These are phyloP conservation scores for Petrocephalus microphthalmus DNA, from an alignment of 2,113 vertebrate species.

Conservation along the genomic window DNA sequence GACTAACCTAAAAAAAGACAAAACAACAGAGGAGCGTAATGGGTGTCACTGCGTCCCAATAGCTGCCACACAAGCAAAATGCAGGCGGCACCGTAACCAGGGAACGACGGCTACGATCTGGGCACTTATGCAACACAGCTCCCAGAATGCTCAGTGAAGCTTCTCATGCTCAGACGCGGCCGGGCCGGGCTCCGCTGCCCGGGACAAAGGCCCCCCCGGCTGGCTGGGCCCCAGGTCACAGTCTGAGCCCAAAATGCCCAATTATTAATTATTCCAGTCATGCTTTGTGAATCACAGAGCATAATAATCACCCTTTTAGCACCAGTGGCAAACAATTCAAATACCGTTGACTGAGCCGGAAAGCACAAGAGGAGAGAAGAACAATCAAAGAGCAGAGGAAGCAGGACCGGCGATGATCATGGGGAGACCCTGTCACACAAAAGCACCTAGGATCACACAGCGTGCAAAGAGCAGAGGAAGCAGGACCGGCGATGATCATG, in stretches of 20 bases:
- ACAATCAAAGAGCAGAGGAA: neutral
- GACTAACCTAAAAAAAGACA: neutral
- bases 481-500: neutral
- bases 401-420: neutral
- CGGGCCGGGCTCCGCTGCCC: neutral
- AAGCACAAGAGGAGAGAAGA: constrained; percentile 5
- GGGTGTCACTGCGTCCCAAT: neutral
- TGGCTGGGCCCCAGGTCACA: constrained; percentile 28
- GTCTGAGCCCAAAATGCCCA: constrained; percentile 20
- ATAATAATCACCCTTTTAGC: constrained; percentile 29
- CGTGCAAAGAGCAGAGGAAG: neutral
- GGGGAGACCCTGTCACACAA: neutral
- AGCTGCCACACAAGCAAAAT: neutral
- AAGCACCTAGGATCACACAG: neutral
- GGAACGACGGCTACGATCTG: neutral
- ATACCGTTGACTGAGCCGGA: neutral
- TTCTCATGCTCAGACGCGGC: constrained; percentile 17
- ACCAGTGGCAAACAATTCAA: constrained; percentile 5
- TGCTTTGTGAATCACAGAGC: constrained; percentile 22
- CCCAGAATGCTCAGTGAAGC: neutral
- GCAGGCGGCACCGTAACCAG: neutral
- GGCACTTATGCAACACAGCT: neutral
- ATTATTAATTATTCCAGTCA: constrained; percentile 37
- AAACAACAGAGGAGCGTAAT: neutral
- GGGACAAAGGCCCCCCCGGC: constrained; percentile 18